phyloP scores from a whole-genome alignment of 2,888 invertebrate species.

The Sericinus montela region DNA sequence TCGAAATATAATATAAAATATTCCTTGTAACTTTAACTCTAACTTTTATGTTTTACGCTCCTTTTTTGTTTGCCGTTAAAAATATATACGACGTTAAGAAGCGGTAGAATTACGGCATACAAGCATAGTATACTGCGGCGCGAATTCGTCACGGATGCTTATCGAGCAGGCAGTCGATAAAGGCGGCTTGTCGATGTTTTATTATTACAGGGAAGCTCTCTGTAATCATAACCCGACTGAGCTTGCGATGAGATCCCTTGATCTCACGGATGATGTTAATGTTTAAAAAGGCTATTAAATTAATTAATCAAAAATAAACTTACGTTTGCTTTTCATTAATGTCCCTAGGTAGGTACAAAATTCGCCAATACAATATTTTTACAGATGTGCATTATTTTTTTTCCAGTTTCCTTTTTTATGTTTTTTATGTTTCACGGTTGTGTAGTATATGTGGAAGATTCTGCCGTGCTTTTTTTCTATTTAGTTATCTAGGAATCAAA shows the following conservation, averaged over 20 bases:
- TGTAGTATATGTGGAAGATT: no score
- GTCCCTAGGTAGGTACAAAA: background rate
- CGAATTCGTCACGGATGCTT: constrained; percentile 77
- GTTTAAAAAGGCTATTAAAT: constrained; percentile 26
- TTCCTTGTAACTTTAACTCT: constrained; percentile 20
- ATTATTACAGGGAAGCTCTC: constrained; percentile 57
- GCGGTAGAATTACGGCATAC: constrained; percentile 25
- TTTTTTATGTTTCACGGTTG: no score
- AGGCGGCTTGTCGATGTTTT: constrained; percentile 70
- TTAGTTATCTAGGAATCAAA: no score
- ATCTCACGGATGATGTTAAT: constrained; percentile 44
- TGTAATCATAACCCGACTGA: constrained; percentile 58
- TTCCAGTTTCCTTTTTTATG: no score
- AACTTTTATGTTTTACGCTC: constrained; percentile 20
- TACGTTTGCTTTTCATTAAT: no score
- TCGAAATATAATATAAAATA: constrained; percentile 12
- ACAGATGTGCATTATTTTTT: no score
- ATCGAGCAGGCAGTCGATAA: constrained; percentile 73
- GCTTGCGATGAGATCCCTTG: constrained; percentile 52
- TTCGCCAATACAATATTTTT: no score
- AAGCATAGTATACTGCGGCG: constrained; percentile 52
- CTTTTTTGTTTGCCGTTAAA: constrained; percentile 23
- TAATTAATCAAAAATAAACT: background rate
- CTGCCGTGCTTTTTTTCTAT: no score
- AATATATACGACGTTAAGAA: constrained; percentile 7